These are phyloP conservation scores for Anguilla japonica DNA, from an alignment of 2,113 vertebrate species.

Conservation along the genomic window DNA sequence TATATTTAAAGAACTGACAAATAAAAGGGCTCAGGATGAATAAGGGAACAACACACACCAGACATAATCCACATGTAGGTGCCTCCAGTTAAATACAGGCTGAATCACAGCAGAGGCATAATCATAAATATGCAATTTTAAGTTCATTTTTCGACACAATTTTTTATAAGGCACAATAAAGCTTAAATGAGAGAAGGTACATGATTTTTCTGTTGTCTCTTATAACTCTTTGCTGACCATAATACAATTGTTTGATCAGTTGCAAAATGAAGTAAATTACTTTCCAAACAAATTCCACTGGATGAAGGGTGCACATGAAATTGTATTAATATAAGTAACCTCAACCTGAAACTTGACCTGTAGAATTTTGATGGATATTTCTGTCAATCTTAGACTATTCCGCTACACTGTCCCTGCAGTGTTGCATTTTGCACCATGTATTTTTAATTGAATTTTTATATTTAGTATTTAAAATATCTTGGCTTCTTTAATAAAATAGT, in stretches of 20 bases:
- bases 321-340: neutral
- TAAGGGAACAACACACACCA: conserved; percentile 29
- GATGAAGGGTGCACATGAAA: conserved; percentile 31
- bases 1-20: conserved; percentile 54
- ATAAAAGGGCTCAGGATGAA: conserved; percentile 65
- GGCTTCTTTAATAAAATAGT: too few relatives aligned
- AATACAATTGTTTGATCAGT: neutral
- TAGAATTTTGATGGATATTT: neutral
- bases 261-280: conserved; percentile 53
- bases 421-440: too few relatives aligned
- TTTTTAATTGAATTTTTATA: too few relatives aligned
- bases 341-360: neutral
- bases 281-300: conserved; percentile 53
- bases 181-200: neutral
- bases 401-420: too few relatives aligned
- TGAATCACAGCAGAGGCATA: neutral
- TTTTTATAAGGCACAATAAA: neutral
- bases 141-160: neutral
- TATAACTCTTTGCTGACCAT: neutral
- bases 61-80: neutral
- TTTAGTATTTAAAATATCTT: too few relatives aligned
- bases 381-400: neutral
- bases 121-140: neutral
- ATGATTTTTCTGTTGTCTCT: neutral
- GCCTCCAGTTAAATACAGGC: conserved; percentile 6